These are phyloP conservation scores for Collichthys lucidus DNA, from an alignment of 2,113 vertebrate genomes.

Conservation along the genomic window DNA sequence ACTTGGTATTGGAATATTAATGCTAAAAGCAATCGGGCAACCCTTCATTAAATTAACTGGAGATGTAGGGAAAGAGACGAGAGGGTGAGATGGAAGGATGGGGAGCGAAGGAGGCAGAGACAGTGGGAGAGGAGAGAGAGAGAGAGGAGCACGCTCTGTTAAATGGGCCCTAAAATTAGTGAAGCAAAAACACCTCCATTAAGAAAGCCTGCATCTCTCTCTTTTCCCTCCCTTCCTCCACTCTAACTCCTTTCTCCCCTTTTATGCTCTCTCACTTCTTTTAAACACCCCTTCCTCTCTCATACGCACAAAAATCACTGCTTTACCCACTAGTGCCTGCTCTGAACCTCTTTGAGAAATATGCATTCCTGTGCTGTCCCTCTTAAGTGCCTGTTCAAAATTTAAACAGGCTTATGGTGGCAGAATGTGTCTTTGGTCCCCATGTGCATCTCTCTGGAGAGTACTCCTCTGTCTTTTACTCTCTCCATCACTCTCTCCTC, in stretches of 20 bases:
- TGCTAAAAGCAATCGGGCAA: constrained; percentile 89
- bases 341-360: constrained; percentile 75
- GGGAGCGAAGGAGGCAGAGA: constrained; percentile 31
- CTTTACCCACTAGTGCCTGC: constrained; percentile 76
- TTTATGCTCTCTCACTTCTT: constrained; percentile 54
- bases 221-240: constrained; percentile 56
- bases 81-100: constrained; percentile 39
- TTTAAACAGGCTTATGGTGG: constrained; percentile 82
- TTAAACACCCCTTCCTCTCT: constrained; percentile 66
- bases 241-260: constrained; percentile 58
- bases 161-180: constrained; percentile 87
- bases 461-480: constrained; percentile 64
- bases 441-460: constrained; percentile 66
- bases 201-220: constrained; percentile 76
- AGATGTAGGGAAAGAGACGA: constrained; percentile 74
- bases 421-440: constrained; percentile 72
- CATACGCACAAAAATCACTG: constrained; percentile 73
- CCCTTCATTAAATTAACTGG: constrained; percentile 85
- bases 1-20: constrained; percentile 90
- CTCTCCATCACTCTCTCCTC: constrained; percentile 61
- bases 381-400: constrained; percentile 84
- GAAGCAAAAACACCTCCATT: constrained; percentile 88
- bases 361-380: constrained; percentile 81
- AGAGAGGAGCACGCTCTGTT: constrained; percentile 76
- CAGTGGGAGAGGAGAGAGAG: constrained; percentile 31